Evolutionary conservation across 2,888 invertebrate genomes (phyloP).

Genomic region (Phrixothrix hirtus): DNA sequence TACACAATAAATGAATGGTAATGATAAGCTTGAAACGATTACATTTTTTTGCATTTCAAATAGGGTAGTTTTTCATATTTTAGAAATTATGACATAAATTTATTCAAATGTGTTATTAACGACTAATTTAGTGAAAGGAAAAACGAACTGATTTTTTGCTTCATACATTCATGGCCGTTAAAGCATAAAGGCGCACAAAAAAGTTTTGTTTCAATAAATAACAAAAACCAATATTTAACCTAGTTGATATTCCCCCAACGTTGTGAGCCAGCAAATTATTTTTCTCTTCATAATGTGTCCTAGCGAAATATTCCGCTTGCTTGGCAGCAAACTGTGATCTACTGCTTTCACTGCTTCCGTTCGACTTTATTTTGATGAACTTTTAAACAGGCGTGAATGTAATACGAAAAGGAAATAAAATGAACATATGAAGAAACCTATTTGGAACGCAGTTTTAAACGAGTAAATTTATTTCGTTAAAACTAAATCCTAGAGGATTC

Average conservation of each 20-base stretch:
- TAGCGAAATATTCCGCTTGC: slow-evolving; percentile 18
- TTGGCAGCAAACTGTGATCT: slow-evolving; percentile 22
- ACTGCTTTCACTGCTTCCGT: slow-evolving; percentile 9
- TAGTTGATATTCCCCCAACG: slow-evolving; percentile 24
- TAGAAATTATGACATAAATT: no score
- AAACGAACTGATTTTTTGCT: background rate
- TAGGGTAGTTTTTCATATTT: no score
- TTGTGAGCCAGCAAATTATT: slow-evolving; percentile 20
- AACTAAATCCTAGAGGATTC: no score
- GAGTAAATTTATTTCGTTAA: no score
- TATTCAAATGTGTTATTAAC: no score
- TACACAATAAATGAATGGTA: no score
- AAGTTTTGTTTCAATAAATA: slow-evolving; percentile 18
- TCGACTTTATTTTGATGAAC: slow-evolving; percentile 29
- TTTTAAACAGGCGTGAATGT: slow-evolving; percentile 21
- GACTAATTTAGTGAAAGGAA: no score
- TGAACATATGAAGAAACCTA: no score
- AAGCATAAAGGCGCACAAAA: slow-evolving; percentile 1
- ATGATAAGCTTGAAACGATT: no score
- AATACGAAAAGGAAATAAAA: slow-evolving; percentile 18
- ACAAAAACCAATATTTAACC: slow-evolving; percentile 24
- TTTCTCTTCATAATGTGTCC: slow-evolving; percentile 23
- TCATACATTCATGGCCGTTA: background rate
- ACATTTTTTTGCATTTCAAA: no score
- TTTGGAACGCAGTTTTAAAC: no score